Evolutionary conservation across 2,797 vertebrate genomes (phyloP).

Genomic region (Hemibagrus guttatus): DNA sequence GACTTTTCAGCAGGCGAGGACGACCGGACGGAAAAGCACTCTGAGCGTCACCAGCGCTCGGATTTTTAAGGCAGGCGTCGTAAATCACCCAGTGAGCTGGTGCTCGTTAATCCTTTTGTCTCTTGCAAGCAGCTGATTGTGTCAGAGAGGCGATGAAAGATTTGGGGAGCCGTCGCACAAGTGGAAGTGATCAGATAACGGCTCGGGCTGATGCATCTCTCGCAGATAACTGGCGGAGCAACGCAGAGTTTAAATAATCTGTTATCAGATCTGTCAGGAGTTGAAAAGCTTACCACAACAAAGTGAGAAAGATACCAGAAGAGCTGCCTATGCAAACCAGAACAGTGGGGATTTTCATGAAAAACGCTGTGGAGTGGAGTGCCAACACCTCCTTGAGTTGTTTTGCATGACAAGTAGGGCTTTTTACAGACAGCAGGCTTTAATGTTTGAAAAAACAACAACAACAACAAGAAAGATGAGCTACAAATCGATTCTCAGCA

Average conservation of each 20-base stretch:
- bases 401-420: constrained; percentile 53
- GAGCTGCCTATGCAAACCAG: constrained; percentile 50
- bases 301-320: constrained; percentile 57
- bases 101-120: constrained; percentile 68
- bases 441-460: constrained; percentile 26
- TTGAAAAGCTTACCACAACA: constrained; percentile 63
- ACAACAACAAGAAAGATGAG: constrained; percentile 18
- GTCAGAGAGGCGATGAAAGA: constrained; percentile 48
- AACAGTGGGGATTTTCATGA: constrained; percentile 46
- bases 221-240: constrained; percentile 56
- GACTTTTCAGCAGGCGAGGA: constrained; percentile 63
- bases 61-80: constrained; percentile 57
- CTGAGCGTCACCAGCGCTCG: constrained; percentile 61
- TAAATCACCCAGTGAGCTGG: constrained; percentile 68
- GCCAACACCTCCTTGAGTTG: constrained; percentile 39
- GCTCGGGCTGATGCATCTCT: constrained; percentile 57
- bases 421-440: constrained; percentile 30
- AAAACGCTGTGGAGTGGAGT: constrained; percentile 21
- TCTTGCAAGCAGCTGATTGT: constrained; percentile 64
- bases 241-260: constrained; percentile 62
- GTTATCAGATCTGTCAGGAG: constrained; percentile 59
- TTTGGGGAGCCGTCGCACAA: constrained; percentile 59
- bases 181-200: constrained; percentile 64
- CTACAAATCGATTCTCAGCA: constrained; percentile 40
- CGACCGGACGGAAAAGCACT: constrained; percentile 52